Conservation (phyloP, 2,797 vertebrate species). For the Sebastes oblongus region DNA sequence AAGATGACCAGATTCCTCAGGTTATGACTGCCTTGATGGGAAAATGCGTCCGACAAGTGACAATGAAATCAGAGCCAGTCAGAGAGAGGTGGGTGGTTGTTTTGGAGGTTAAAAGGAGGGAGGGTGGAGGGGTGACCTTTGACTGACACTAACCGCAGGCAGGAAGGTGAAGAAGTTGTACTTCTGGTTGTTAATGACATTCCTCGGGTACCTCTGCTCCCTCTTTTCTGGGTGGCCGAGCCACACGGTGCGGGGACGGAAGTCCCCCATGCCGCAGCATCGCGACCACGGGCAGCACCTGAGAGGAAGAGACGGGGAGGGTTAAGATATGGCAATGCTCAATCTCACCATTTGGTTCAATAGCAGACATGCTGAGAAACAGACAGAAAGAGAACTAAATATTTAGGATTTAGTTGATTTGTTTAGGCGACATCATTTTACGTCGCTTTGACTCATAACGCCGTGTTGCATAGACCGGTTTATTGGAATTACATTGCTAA, state of each 20-base stretch:
- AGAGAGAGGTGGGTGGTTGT: constrained; percentile 14
- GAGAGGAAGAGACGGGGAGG: not conserved
- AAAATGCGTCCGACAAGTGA: not conserved
- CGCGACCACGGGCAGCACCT: constrained; percentile 94
- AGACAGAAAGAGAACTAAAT: not conserved
- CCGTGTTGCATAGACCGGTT: not conserved
- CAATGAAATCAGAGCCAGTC: not conserved
- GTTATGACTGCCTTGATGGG: not conserved
- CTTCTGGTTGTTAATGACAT: constrained; percentile 99
- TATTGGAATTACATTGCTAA: no score
- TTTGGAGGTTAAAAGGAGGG: not conserved
- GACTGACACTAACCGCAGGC: constrained; percentile 87
- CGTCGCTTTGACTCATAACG: not conserved
- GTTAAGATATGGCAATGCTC: not conserved
- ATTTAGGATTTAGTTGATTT: not conserved
- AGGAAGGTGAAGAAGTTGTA: constrained; percentile 99
- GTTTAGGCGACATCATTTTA: not conserved
- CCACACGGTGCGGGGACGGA: constrained; percentile 95
- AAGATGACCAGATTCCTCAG: not conserved
- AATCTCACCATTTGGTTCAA: not conserved
- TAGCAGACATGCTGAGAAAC: not conserved
- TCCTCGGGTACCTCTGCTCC: constrained; percentile 95
- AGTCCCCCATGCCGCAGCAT: constrained; percentile 94
- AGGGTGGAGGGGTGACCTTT: constrained; percentile 42
- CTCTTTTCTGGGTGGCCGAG: constrained; percentile 97